Base-by-base conservation (phyloP, 2,113 vertebrate genomes). In the Cheirogaleus medius region DNA sequence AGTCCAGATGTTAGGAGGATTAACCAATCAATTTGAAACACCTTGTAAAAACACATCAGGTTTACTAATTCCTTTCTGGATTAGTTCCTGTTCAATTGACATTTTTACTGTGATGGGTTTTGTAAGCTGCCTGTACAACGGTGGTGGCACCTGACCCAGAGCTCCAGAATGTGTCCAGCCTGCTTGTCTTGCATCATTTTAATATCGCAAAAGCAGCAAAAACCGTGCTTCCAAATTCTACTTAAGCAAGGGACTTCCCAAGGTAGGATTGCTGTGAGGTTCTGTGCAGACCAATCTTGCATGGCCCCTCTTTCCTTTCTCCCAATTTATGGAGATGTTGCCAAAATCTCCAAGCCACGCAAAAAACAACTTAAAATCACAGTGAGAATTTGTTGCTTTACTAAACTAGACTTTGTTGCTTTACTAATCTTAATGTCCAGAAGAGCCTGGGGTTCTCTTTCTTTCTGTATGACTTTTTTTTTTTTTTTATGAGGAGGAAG, bases 1-100 rank as follows among this genome's bases (percentile, higher is more conserved):
- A 23, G 44, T 97, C 54, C 89, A 95, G 83, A 94, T 60, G 83
- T 63, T 74, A 39, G 37, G 52, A 56, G 83, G 96, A 91, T 97
- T 83, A 97, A 84, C 77, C 95, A 90, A 96, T 90, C 97, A 91
- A 81, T 92, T 71, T 66, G 83, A 96, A 97, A 95, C 92, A 96
- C 94, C 94, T 97, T 95, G 90, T 92, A 81, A 95, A 96, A 89
- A 73, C 76, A 93, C 39, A 64, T 5, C 64, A 44, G 64, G 56
- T 37, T 91, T 83, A 42, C 90, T 84, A 58, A 84, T 77, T 84
- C 74, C 84, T 93, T 90, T 86, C 74, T 37, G 44, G 69, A 84
- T 91, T 42, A 83, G 86, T 56, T 93, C 77, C 78, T 52, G 73
- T 85, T 64, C 73, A 71, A 44, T 54, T 80, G 54, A 54, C 73